These are phyloP conservation scores for Nymphalis polychloros DNA, from an alignment of 2,888 invertebrate genomes.

Conservation along the genomic window DNA sequence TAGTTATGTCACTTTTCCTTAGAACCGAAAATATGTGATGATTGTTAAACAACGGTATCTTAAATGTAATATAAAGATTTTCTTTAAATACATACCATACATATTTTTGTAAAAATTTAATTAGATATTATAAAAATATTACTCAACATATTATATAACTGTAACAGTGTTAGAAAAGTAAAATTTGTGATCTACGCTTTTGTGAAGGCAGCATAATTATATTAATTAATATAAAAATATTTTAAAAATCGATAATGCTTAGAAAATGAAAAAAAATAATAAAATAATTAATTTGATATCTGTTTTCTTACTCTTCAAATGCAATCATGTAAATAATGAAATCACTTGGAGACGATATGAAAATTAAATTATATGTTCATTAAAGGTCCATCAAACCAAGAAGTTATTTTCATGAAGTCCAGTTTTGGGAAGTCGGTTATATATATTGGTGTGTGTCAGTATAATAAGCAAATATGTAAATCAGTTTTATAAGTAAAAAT, in stretches of 20 bases:
- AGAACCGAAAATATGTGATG: neutral
- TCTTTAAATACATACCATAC: too few relatives aligned
- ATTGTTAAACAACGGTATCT: neutral
- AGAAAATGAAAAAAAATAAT: neutral
- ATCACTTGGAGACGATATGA: too few relatives aligned
- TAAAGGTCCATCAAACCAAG: neutral
- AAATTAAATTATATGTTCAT: neutral
- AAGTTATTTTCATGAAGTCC: neutral
- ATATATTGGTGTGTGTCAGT: slow-evolving; percentile 45
- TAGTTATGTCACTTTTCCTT: neutral
- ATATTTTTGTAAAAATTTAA: too few relatives aligned
- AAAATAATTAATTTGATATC: neutral
- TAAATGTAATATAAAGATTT: too few relatives aligned
- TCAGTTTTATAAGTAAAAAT: too few relatives aligned
- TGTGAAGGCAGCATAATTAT: too few relatives aligned
- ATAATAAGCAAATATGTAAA: slow-evolving; percentile 44
- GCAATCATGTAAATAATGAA: neutral
- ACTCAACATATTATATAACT: neutral
- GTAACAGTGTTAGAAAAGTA: neutral
- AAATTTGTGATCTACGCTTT: neutral
- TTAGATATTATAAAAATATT: too few relatives aligned
- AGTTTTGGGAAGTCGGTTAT: slow-evolving; percentile 4
- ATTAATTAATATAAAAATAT: too few relatives aligned
- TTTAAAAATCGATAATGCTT: too few relatives aligned
- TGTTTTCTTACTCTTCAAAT: too few relatives aligned